A percentile compares a stretch with the other conserved stretches of the same genome.
Evolutionary conservation across 2,888 invertebrate genomes (phyloP).

Genomic region (Cordylochernes scorpioides): DNA sequence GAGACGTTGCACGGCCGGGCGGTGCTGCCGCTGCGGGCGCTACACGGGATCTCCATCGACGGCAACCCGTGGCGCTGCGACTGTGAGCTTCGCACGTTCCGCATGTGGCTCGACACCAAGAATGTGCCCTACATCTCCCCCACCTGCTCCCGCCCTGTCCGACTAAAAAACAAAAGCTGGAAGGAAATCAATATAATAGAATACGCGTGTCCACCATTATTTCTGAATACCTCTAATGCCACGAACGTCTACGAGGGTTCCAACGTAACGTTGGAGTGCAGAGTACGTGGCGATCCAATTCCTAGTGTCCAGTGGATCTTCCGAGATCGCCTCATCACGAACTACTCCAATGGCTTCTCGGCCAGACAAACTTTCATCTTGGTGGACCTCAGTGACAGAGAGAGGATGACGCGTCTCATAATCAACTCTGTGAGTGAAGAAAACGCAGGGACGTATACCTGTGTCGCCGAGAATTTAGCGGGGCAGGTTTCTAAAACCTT

Average conservation of each 20-base stretch:
- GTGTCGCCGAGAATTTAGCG: slow-evolving; percentile 9
- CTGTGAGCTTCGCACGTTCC: slow-evolving; percentile 10
- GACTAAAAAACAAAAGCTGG: slow-evolving; percentile 10
- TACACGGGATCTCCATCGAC: slow-evolving; percentile 10
- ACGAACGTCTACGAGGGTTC: slow-evolving; percentile 12
- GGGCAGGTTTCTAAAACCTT: slow-evolving; percentile 10
- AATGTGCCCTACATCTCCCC: slow-evolving; percentile 13
- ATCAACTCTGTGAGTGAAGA: slow-evolving; percentile 11
- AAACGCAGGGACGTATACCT: slow-evolving; percentile 12
- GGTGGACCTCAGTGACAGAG: slow-evolving; percentile 8
- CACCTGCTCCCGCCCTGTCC: slow-evolving; percentile 7
- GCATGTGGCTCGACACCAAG: slow-evolving; percentile 9
- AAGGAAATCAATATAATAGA: slow-evolving; percentile 9
- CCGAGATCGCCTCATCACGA: slow-evolving; percentile 10
- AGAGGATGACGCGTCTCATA: slow-evolving; percentile 8
- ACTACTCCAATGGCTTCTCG: slow-evolving; percentile 12
- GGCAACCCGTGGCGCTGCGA: slow-evolving; percentile 13
- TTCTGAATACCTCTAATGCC: slow-evolving; percentile 12
- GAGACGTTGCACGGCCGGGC: slow-evolving; percentile 34
- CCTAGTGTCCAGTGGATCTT: slow-evolving; percentile 12
- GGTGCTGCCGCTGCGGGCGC: slow-evolving; percentile 9
- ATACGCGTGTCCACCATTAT: slow-evolving; percentile 10
- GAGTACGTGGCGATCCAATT: slow-evolving; percentile 11
- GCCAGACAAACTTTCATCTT: slow-evolving; percentile 10
- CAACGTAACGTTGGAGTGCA: slow-evolving; percentile 12